Conservation (phyloP, 2,113 vertebrate genomes). For the Pimephales promelas region DNA sequence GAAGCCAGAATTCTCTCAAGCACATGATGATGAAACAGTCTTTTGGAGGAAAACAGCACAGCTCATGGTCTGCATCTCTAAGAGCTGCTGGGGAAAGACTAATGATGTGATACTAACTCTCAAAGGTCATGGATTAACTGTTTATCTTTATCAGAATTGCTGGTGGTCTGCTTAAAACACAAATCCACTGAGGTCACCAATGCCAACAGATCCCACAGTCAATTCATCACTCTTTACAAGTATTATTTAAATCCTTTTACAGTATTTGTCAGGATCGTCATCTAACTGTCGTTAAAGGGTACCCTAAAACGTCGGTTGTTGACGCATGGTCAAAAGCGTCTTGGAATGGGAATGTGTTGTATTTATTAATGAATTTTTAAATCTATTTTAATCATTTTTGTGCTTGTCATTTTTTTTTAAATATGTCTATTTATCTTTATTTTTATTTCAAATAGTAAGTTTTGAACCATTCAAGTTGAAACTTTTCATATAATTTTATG, state of each 20-base stretch:
- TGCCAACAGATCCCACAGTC: not conserved
- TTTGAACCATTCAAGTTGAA: too few relatives aligned
- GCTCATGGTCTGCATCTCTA: not conserved
- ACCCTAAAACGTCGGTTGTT: too few relatives aligned
- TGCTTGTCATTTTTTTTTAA: not conserved
- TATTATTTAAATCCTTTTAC: not conserved
- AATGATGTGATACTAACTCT: slow-evolving; percentile 17
- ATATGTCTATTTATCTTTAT: not conserved
- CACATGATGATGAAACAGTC: slow-evolving; percentile 9
- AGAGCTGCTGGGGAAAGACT: slow-evolving; percentile 2
- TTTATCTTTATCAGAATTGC: slow-evolving; percentile 6
- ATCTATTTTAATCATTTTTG: not conserved
- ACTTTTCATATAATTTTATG: too few relatives aligned
- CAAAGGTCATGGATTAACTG: slow-evolving; percentile 6
- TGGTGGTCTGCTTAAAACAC: not conserved
- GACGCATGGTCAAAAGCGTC: too few relatives aligned
- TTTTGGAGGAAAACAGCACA: not conserved
- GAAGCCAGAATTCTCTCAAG: slow-evolving; percentile 9
- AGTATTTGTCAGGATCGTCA: too few relatives aligned
- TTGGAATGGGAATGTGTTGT: too few relatives aligned
- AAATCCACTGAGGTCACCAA: not conserved
- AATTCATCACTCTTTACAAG: not conserved
- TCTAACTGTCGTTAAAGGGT: too few relatives aligned
- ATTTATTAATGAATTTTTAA: not conserved
- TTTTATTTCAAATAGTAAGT: not conserved